Percentiles rank a stretch among this genome's conserved stretches.
phyloP scores from a whole-genome alignment of 1,140 invertebrate species.

The Plectrocnemia conspersa region DNA sequence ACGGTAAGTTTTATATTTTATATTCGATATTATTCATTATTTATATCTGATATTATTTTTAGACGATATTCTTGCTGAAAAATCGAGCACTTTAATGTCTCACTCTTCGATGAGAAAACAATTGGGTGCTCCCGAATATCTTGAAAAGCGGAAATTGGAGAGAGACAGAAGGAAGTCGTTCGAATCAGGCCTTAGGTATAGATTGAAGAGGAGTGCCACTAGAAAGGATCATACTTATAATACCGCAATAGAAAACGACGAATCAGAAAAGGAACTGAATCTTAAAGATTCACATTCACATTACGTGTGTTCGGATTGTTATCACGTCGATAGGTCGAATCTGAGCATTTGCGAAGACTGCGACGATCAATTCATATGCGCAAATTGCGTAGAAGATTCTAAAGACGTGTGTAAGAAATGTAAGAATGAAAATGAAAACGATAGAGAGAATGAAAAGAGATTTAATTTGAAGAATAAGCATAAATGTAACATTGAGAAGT shows the following conservation, averaged over 20 bases:
- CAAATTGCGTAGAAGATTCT: background rate
- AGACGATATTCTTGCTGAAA: conserved; percentile 50
- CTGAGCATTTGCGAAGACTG: background rate
- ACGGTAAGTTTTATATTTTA: conserved; percentile 49
- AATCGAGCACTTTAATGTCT: conserved; percentile 50
- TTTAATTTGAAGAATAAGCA: too few relatives aligned
- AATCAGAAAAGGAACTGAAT: conserved; percentile 14
- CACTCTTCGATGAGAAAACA: conserved; percentile 63
- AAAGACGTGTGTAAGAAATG: conserved; percentile 6
- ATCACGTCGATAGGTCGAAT: background rate
- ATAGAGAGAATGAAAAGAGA: too few relatives aligned
- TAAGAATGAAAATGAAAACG: conserved; percentile 4
- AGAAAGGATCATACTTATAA: conserved; percentile 23
- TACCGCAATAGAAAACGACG: conserved; percentile 10
- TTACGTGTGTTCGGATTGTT: conserved; percentile 13
- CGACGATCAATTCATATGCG: background rate
- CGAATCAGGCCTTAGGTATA: conserved; percentile 58
- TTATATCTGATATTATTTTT: conserved; percentile 35
- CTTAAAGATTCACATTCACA: background rate
- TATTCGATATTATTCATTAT: conserved; percentile 40
- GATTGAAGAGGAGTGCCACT: conserved; percentile 46
- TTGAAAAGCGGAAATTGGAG: conserved; percentile 73
- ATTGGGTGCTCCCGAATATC: conserved; percentile 83
- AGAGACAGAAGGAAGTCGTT: conserved; percentile 63
- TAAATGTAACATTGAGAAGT: too few relatives aligned